These are phyloP conservation scores for Drosophila pachea DNA, from an alignment of 1,140 invertebrate genomes.

Conservation along the genomic window DNA sequence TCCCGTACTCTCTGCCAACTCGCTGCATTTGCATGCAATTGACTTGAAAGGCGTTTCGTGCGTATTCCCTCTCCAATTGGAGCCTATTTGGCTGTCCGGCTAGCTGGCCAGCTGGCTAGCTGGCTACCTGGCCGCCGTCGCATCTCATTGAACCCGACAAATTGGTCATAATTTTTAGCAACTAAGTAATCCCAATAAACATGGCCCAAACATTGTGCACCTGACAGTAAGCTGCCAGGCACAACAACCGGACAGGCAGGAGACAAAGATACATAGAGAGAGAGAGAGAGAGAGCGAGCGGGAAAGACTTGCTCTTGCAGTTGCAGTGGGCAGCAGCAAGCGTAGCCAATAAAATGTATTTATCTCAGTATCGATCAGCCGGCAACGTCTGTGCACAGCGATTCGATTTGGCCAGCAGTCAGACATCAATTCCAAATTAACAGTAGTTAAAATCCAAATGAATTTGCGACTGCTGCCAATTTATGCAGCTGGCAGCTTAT, in stretches of 20 bases:
- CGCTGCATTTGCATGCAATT: slow-evolving; percentile 69
- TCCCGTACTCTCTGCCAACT: slow-evolving; percentile 1
- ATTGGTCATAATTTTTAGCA: slow-evolving; percentile 77
- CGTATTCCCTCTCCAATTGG: slow-evolving; percentile 7
- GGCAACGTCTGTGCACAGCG: slow-evolving; percentile 32
- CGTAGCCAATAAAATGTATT: slow-evolving; percentile 67
- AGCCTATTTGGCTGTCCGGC: not conserved
- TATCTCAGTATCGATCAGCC: slow-evolving; percentile 71
- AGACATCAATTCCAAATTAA: slow-evolving; percentile 70
- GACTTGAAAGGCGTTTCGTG: slow-evolving; percentile 58
- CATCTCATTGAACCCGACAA: slow-evolving; percentile 73
- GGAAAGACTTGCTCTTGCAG: slow-evolving; percentile 16
- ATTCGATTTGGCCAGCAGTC: slow-evolving; percentile 59
- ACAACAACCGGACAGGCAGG: not conserved
- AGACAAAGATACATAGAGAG: not conserved
- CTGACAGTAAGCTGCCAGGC: slow-evolving; percentile 72
- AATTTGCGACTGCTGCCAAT: slow-evolving; percentile 47
- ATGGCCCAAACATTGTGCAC: slow-evolving; percentile 73
- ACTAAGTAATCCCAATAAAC: slow-evolving; percentile 75
- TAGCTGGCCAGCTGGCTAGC: slow-evolving; percentile 2
- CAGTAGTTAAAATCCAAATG: slow-evolving; percentile 59
- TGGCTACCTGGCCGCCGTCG: slow-evolving; percentile 22
- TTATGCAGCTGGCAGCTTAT: slow-evolving; percentile 49
- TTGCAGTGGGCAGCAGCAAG: slow-evolving; percentile 46
- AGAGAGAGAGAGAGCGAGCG: not conserved